A percentile compares a stretch with the other conserved stretches of the same genome.
Conservation (phyloP, 2,888 invertebrate species). For the Scrobipalpa atriplicella region DNA sequence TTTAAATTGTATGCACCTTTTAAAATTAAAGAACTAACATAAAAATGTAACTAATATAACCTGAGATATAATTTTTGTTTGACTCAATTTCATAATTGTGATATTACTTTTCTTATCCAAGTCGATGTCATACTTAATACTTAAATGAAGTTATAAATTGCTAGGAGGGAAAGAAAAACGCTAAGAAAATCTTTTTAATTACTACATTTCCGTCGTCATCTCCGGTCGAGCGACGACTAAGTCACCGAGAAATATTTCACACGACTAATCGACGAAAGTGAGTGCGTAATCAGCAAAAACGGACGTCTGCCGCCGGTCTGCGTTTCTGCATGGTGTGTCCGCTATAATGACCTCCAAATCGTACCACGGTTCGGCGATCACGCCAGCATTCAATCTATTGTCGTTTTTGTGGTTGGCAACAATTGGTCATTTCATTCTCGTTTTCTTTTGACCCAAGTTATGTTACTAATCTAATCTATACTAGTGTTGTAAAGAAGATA, state of each 20-base stretch:
- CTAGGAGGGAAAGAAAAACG: no score
- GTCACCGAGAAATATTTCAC: constrained; percentile 38
- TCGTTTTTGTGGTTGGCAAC: neutral
- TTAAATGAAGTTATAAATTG: no score
- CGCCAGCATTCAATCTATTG: constrained; percentile 25
- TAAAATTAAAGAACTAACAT: no score
- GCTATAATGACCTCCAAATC: constrained; percentile 59
- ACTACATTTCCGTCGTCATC: no score
- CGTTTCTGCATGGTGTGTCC: constrained; percentile 30
- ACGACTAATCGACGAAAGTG: constrained; percentile 54
- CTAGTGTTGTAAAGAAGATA: no score
- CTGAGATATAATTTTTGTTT: no score
- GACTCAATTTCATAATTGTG: no score
- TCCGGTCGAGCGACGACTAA: neutral
- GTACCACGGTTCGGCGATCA: constrained; percentile 47
- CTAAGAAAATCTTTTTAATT: no score
- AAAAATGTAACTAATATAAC: no score
- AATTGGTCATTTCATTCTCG: constrained; percentile 1
- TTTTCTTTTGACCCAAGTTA: neutral
- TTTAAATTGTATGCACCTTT: no score
- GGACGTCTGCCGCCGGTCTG: constrained; percentile 48
- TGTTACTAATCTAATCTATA: neutral
- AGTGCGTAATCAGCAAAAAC: constrained; percentile 48
- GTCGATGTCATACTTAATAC: no score
- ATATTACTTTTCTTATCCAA: no score